phyloP scores from a whole-genome alignment of 2,113 vertebrate genomes.

The Rhadina sibilatrix region DNA sequence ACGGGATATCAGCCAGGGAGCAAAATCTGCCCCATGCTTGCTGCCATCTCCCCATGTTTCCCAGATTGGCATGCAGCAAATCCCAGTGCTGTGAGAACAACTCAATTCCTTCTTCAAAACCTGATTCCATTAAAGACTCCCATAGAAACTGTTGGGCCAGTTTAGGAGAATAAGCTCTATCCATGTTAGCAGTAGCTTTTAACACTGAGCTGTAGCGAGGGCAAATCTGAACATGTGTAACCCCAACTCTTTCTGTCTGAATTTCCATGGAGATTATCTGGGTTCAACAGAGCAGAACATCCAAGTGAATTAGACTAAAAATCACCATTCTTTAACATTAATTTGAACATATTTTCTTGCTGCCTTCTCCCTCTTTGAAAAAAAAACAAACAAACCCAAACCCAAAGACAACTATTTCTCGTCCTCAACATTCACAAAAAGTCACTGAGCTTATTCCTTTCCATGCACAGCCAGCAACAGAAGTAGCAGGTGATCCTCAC shows the following conservation, averaged over 20 bases:
- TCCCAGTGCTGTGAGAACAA: neutral
- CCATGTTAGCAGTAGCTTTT: neutral
- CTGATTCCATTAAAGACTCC: neutral
- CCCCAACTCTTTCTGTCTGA: neutral
- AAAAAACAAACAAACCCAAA: neutral
- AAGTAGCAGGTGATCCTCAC: neutral
- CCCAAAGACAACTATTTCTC: neutral
- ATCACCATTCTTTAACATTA: neutral
- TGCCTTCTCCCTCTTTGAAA: neutral
- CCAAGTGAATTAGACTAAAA: neutral
- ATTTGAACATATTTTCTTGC: neutral
- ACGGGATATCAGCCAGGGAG: neutral
- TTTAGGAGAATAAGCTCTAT: neutral
- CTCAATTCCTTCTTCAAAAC: neutral
- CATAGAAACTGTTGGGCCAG: neutral
- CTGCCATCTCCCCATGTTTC: neutral
- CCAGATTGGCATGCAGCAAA: neutral
- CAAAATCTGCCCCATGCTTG: neutral
- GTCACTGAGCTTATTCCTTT: neutral
- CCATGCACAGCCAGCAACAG: neutral
- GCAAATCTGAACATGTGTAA: neutral
- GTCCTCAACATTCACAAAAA: neutral
- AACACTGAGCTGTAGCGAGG: neutral
- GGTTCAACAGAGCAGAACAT: neutral
- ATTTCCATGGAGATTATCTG: conserved; percentile 10